Conservation (phyloP, 2,113 vertebrate genomes). For the Coptodon bakossiorum region DNA sequence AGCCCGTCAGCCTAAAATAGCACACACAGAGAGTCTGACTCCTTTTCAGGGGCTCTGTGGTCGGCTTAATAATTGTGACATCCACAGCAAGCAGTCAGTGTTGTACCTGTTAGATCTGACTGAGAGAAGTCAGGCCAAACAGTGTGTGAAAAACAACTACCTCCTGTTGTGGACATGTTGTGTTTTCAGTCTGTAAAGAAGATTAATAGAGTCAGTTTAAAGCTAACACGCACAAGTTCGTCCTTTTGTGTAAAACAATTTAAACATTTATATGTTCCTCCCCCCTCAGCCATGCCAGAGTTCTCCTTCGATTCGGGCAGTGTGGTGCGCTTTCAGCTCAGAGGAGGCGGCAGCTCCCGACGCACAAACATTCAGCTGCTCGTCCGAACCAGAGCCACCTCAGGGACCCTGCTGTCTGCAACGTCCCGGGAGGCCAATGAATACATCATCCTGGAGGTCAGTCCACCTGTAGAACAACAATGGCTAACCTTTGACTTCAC, state of each 20-base stretch:
- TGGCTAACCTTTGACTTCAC: neutral
- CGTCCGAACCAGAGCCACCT: constrained; percentile 74
- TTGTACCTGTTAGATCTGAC: neutral
- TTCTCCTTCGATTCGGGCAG: constrained; percentile 81
- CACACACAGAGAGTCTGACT: neutral
- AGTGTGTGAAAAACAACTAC: neutral
- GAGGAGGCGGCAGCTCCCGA: constrained; percentile 60
- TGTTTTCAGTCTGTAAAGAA: neutral
- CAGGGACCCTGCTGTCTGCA: constrained; percentile 74
- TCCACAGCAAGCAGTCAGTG: neutral
- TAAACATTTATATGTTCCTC: neutral
- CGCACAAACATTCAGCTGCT: constrained; percentile 74
- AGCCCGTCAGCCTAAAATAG: neutral
- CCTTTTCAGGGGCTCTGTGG: neutral
- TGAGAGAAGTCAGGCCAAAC: neutral
- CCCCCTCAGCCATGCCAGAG: constrained; percentile 74
- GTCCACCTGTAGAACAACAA: neutral
- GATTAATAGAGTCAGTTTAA: neutral
- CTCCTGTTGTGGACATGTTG: neutral
- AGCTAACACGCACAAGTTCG: neutral
- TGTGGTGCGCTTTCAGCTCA: constrained; percentile 71
- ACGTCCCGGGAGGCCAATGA: constrained; percentile 62
- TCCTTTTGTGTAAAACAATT: neutral
- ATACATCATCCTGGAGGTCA: constrained; percentile 75
- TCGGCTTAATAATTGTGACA: neutral